phyloP scores from a whole-genome alignment of 2,113 vertebrate genomes.

The Suricata suricatta region DNA sequence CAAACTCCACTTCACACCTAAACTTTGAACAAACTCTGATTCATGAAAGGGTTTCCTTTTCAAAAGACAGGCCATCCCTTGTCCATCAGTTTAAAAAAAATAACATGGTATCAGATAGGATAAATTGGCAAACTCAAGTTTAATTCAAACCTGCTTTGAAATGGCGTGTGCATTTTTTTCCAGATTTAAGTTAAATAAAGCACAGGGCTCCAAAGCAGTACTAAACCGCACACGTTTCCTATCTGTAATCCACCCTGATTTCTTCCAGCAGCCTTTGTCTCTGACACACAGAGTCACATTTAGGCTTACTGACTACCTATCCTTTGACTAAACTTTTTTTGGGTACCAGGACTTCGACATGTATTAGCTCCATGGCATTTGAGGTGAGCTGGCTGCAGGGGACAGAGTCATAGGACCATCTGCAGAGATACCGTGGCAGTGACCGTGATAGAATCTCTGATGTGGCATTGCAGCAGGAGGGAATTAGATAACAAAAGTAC shows the following conservation, averaged over 20 bases:
- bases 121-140: not conserved
- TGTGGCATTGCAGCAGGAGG: not conserved
- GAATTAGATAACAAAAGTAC: not conserved
- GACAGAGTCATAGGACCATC: too few relatives aligned
- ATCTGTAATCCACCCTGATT: accelerated
- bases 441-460: accelerated
- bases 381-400: accelerated
- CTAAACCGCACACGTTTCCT: accelerated
- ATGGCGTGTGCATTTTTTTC: not conserved
- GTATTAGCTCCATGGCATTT: not conserved
- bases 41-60: not conserved
- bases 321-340: not conserved
- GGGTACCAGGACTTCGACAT: too few relatives aligned
- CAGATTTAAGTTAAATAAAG: not conserved
- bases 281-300: too few relatives aligned
- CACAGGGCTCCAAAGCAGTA: not conserved
- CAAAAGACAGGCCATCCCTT: not conserved
- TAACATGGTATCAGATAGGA: not conserved
- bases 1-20: not conserved
- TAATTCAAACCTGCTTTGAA: not conserved
- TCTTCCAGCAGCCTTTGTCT: not conserved
- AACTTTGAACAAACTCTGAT: not conserved
- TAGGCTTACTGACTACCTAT: not conserved
- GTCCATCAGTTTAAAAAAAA: not conserved
- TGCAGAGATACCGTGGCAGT: not conserved